phyloP scores from a whole-genome alignment of 1,140 invertebrate species.

The Anoplolepis gracilipes region DNA sequence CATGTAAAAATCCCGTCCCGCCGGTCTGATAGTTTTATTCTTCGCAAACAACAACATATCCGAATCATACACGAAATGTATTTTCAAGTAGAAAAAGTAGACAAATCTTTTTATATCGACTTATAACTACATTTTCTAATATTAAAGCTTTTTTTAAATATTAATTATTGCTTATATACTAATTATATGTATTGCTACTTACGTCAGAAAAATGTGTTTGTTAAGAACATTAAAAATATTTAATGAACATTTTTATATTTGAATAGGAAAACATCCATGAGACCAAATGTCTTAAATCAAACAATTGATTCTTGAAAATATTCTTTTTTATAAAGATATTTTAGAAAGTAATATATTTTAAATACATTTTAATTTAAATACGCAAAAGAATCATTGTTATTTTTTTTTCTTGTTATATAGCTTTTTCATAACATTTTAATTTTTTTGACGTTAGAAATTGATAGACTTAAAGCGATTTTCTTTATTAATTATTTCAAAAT shows the following conservation, averaged over 20 bases:
- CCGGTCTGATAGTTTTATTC: slow-evolving; percentile 30
- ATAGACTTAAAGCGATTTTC: not conserved
- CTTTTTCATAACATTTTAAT: not conserved
- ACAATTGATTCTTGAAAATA: not conserved
- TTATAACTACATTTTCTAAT: not conserved
- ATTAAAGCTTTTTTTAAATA: not conserved
- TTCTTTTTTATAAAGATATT: not conserved
- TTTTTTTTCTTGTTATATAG: not conserved
- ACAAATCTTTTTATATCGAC: not conserved
- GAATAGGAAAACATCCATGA: no score
- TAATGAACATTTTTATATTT: no score
- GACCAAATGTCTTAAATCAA: not conserved
- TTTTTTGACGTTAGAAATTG: not conserved
- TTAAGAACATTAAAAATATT: not conserved
- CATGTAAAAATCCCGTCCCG: slow-evolving; percentile 55
- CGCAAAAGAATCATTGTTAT: not conserved
- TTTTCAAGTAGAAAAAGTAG: not conserved
- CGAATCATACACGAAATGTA: not conserved
- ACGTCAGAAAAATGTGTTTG: not conserved
- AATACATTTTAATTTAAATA: not conserved
- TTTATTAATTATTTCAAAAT: not conserved
- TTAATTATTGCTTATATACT: not conserved
- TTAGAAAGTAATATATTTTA: not conserved
- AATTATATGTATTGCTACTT: not conserved
- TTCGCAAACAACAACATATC: slow-evolving; percentile 37